Conservation (phyloP, 2,113 vertebrate genomes). For the Crotalus viridis region DNA sequence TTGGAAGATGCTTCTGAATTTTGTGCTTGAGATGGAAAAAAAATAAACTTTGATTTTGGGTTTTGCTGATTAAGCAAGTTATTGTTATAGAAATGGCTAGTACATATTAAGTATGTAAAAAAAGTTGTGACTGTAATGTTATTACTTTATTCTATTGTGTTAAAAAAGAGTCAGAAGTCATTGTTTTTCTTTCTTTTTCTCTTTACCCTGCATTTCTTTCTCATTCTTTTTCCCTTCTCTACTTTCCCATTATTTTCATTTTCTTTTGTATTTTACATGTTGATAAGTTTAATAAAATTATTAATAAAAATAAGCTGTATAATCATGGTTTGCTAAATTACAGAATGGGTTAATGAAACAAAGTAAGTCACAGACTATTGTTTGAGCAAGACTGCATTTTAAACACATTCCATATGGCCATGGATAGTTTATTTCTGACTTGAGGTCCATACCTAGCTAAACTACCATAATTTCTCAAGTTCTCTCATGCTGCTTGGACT, state of each 20-base stretch:
- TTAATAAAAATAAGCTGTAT: neutral
- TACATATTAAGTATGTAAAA: neutral
- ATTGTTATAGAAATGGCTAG: neutral
- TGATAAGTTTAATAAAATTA: neutral
- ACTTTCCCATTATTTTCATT: neutral
- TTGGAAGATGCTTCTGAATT: neutral
- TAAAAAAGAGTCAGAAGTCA: neutral
- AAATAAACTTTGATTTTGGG: neutral
- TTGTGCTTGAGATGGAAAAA: neutral
- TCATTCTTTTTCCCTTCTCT: neutral
- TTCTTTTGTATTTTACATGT: neutral
- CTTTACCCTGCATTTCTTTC: neutral
- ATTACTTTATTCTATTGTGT: neutral
- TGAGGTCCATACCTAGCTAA: neutral
- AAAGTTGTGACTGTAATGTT: neutral
- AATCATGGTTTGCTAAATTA: neutral
- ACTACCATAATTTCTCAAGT: neutral
- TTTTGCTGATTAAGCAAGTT: neutral
- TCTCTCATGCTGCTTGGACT: neutral
- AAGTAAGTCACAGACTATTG: neutral
- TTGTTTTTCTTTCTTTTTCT: neutral
- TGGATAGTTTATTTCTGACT: neutral
- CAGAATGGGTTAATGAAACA: neutral
- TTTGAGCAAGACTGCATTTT: neutral
- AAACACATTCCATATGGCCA: neutral